A percentile compares a stretch with the other conserved stretches of the same genome.
These are phyloP conservation scores for Eueides isabella DNA, from an alignment of 1,140 invertebrate species.

Conservation along the genomic window DNA sequence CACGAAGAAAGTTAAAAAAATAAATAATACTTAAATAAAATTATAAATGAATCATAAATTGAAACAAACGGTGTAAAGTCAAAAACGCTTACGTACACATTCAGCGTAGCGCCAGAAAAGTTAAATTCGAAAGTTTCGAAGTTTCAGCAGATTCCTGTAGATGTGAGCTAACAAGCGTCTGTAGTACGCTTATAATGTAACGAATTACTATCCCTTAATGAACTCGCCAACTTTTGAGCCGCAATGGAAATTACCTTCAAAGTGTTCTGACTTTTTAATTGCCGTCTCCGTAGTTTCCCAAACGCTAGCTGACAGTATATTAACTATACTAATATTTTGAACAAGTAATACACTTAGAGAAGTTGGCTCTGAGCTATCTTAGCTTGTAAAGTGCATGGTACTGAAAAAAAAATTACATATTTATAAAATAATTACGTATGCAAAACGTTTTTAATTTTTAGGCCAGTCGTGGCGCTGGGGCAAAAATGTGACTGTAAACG, in stretches of 20 bases:
- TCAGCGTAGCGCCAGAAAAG: neutral
- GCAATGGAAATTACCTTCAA: constrained; percentile 6
- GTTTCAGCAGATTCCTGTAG: neutral
- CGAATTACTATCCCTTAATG: constrained; percentile 1
- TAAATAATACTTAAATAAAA: no score
- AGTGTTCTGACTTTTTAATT: constrained; percentile 7
- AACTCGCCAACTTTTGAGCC: neutral
- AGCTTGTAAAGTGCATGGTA: neutral
- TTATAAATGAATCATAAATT: no score
- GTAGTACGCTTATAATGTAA: neutral
- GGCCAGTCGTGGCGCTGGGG: no score
- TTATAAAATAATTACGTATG: no score
- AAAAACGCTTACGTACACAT: neutral
- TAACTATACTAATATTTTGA: constrained; percentile 5
- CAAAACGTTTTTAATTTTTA: no score
- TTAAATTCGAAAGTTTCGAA: neutral
- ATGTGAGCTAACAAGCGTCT: constrained; percentile 1
- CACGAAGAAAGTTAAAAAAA: no score
- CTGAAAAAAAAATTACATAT: neutral
- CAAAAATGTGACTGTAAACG: no score
- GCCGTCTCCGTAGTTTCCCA: neutral
- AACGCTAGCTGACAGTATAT: constrained; percentile 1
- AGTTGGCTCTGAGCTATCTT: neutral
- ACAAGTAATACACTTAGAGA: neutral
- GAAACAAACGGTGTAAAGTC: no score